Base-by-base conservation (phyloP, 2,797 vertebrate species). In the Chiloscyllium punctatum region DNA sequence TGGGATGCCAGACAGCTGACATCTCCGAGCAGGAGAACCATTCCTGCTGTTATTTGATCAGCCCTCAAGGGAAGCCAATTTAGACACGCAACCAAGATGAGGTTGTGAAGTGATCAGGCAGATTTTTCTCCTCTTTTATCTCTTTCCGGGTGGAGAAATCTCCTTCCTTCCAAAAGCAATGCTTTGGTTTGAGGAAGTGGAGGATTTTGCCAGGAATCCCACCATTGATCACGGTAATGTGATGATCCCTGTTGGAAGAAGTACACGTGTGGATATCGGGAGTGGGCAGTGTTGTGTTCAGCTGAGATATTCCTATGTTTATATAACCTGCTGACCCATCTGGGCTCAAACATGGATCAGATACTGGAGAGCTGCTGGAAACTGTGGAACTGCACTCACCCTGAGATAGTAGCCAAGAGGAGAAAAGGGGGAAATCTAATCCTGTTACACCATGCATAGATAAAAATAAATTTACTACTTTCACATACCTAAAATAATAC, bases 41-140 rank as follows among this genome's bases (percentile, higher is more conserved):
- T 74, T 95, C 94, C 42, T 77, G 72, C 48, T 95, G 94, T 48
- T 72, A 95, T 95, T 95, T 95, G 94, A 95, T 95, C 94, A 72
- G 25, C 48, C 71, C 74, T 30, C 27, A 18, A 66, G 94, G 94
- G 90, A 92, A 77, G 71, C 71, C 23, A 69, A 68, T 69, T 69
- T 42, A 92, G 90, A 62, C 90, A 92, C 23, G n/a, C n/a, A 57
- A 77, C 72, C 48, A 95, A 57, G 72, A 77, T 18, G 48, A 77
- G 48, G 30, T 48, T 9, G 42, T 74, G 71, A 95, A 48, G 51
- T 30, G 33, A 15, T 16, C 42, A 51, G 94, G 16, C 94, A 95
- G 71, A 8, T 92, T 42, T 42, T 68, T 4, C n/a, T 23, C n/a
- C 30, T 37, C 74, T 79, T 69, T 42, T 37, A 25, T 69, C 23